phyloP scores from a whole-genome alignment of 1,140 invertebrate genomes.

The Acyrthosiphon pisum region DNA sequence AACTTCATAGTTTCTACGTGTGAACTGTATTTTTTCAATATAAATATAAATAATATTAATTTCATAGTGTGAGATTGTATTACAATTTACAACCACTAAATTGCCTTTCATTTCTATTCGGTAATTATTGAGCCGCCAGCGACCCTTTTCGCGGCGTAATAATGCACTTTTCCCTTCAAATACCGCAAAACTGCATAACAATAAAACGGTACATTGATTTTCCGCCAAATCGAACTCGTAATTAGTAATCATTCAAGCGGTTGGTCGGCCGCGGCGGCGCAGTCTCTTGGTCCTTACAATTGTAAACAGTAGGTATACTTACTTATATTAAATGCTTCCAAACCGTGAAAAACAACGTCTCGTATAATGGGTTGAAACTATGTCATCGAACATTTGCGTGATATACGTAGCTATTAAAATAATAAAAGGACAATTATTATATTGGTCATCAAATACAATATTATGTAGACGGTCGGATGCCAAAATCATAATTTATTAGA shows the following conservation, averaged over 20 bases:
- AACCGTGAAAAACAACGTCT: not conserved
- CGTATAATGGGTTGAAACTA: not conserved
- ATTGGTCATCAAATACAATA: not conserved
- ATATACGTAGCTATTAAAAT: not conserved
- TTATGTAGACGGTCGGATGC: not conserved
- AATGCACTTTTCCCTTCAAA: not conserved
- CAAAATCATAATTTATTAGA: not conserved
- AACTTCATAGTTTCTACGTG: not conserved
- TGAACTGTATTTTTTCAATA: not conserved
- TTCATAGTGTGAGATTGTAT: not conserved
- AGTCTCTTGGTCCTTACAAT: not conserved
- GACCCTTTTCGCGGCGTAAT: not conserved
- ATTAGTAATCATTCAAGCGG: not conserved
- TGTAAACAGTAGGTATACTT: not conserved
- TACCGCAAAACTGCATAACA: not conserved
- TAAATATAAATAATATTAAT: not conserved
- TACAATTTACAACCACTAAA: not conserved
- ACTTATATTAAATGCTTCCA: not conserved
- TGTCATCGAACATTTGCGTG: not conserved
- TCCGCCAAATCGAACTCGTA: not conserved
- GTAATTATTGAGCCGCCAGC: not conserved
- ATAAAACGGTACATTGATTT: slow-evolving; percentile 5
- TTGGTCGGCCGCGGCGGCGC: not conserved
- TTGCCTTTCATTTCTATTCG: not conserved
- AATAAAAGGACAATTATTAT: not conserved